Evolutionary conservation across 2,113 vertebrate genomes (phyloP).

Genomic region (rabbit (Oryctolagus cuniculus)): DNA sequence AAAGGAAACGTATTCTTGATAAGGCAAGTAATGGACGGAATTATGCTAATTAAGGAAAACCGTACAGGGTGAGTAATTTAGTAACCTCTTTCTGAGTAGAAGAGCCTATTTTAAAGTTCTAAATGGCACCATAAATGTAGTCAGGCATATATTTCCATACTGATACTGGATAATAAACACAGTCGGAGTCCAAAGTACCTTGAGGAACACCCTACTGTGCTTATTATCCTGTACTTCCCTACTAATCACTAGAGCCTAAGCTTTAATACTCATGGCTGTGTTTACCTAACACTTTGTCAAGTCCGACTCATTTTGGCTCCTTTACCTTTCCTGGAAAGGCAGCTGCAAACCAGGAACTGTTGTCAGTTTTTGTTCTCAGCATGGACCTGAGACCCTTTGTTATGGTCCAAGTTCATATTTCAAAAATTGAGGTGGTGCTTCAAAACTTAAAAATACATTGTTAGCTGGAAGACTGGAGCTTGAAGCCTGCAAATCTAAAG

Average conservation of each 20-base stretch:
- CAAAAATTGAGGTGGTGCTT: conserved; percentile 10
- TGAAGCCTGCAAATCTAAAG: too few relatives aligned
- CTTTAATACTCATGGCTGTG: conserved; percentile 81
- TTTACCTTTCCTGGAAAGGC: conserved; percentile 41
- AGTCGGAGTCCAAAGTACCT: conserved; percentile 86
- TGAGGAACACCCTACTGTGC: conserved; percentile 84
- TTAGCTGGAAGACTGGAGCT: not conserved
- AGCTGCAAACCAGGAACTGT: not conserved
- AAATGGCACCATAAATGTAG: conserved; percentile 87
- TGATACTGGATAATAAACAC: conserved; percentile 88
- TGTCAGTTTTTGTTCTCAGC: not conserved
- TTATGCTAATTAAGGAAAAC: conserved; percentile 79
- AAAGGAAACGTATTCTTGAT: conserved; percentile 65
- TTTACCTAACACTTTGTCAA: conserved; percentile 82
- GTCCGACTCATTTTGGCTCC: conserved; percentile 6
- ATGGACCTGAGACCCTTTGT: not conserved
- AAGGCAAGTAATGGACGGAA: conserved; percentile 68
- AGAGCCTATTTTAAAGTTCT: conserved; percentile 85
- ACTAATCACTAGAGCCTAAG: conserved; percentile 83
- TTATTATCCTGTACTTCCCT: conserved; percentile 82
- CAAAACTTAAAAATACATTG: not conserved
- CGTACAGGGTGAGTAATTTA: conserved; percentile 81
- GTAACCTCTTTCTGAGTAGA: conserved; percentile 81
- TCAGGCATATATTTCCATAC: conserved; percentile 89
- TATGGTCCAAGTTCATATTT: not conserved